A percentile compares a stretch with the other conserved stretches of the same genome.
phyloP scores from a whole-genome alignment of 2,113 vertebrate genomes.

The Glaucomys volans region DNA sequence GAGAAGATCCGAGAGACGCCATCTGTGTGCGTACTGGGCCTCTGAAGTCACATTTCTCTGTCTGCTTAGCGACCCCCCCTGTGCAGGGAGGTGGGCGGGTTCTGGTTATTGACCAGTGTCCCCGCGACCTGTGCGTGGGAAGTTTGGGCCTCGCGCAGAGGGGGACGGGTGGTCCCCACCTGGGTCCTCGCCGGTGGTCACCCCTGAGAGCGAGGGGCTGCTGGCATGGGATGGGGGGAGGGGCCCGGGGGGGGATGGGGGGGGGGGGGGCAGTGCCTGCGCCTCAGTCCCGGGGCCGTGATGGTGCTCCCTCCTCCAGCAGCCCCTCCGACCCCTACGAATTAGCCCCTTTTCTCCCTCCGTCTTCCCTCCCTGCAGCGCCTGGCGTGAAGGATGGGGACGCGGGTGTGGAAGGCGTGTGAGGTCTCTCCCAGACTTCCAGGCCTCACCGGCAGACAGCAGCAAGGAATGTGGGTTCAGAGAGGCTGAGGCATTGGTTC shows the following conservation, averaged over 20 bases:
- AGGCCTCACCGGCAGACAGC: rapidly evolving
- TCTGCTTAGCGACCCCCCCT: slow-evolving; percentile 25
- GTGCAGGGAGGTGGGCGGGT: not conserved
- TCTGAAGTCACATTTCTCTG: slow-evolving; percentile 29
- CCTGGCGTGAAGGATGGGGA: too few species aligned
- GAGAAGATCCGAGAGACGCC: too few species aligned
- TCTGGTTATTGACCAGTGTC: not conserved
- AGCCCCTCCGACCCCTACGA: rapidly evolving
- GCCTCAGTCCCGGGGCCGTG: rapidly evolving
- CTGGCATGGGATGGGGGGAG: not conserved
- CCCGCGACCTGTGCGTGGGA: rapidly evolving
- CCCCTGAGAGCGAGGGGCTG: not conserved
- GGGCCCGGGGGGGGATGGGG: rapidly evolving
- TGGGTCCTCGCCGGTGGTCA: not conserved
- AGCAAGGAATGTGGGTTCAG: not conserved
- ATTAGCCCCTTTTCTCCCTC: not conserved
- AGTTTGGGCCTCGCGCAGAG: not conserved
- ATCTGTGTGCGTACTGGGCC: too few species aligned
- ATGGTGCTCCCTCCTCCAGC: rapidly evolving
- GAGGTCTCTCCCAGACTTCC: not conserved
- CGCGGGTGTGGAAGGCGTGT: rapidly evolving
- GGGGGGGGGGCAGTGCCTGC: not conserved
- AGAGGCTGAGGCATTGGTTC: not conserved
- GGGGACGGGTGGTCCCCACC: not conserved
- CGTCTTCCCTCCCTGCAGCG: too few species aligned